A percentile compares a stretch with the other conserved stretches of the same genome.
phyloP scores from a whole-genome alignment of 1,140 invertebrate species.

The Caenorhabditis brenneri region DNA sequence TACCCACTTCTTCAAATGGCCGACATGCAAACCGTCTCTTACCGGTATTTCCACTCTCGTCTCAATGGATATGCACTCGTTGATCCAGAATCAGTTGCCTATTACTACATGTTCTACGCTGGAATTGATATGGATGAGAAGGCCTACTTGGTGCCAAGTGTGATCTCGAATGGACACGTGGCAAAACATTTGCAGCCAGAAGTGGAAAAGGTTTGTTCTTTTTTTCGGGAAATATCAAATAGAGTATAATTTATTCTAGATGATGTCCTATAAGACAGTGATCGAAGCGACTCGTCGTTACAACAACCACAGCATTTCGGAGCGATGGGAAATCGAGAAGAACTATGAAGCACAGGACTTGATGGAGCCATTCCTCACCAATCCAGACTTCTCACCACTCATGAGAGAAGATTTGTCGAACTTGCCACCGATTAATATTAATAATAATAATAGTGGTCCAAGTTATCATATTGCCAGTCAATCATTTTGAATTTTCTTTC shows the following conservation, averaged over 20 bases:
- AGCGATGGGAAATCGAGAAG: slow-evolving; percentile 2
- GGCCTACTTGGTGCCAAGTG: neutral
- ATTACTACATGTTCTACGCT: slow-evolving; percentile 57
- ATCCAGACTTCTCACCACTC: slow-evolving; percentile 49
- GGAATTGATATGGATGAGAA: slow-evolving; percentile 52
- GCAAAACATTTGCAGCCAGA: neutral
- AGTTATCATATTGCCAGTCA: no score
- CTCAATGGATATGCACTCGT: slow-evolving; percentile 52
- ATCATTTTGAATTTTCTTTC: no score
- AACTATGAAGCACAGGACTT: neutral
- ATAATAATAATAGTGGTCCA: no score
- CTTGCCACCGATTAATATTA: slow-evolving; percentile 49
- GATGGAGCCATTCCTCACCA: slow-evolving; percentile 38
- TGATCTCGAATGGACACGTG: slow-evolving; percentile 46
- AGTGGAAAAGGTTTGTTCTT: slow-evolving; percentile 32
- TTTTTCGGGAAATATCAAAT: neutral
- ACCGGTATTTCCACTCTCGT: slow-evolving; percentile 48
- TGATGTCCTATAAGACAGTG: neutral
- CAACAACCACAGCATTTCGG: neutral
- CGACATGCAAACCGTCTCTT: slow-evolving; percentile 55
- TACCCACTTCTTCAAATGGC: slow-evolving; percentile 56
- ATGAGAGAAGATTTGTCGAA: slow-evolving; percentile 34
- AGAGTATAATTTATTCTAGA: neutral
- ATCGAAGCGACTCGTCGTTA: neutral
- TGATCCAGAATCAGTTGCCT: slow-evolving; percentile 56